Percentiles rank a stretch among this genome's conserved stretches.
These are phyloP conservation scores for Plutella xylostella DNA, from an alignment of 2,888 invertebrate genomes.

Conservation along the genomic window DNA sequence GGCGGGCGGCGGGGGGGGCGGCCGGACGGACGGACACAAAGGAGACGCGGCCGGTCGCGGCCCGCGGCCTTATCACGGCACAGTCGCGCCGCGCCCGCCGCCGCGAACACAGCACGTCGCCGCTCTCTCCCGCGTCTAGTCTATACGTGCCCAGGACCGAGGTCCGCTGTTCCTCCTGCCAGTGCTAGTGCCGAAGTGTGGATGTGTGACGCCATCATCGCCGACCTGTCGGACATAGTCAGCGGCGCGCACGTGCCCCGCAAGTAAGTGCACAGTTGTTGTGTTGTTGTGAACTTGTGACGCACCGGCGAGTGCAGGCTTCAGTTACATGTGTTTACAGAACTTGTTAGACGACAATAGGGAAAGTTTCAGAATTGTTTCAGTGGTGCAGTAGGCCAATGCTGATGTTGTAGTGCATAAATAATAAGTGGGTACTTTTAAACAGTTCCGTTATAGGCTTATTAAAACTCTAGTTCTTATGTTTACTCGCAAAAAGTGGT, in stretches of 20 bases:
- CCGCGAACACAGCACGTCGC: conserved; percentile 50
- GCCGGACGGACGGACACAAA: conserved; percentile 64
- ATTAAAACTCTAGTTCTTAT: too few relatives aligned
- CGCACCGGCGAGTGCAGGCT: too few relatives aligned
- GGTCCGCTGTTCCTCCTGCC: conserved; percentile 18
- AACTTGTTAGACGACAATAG: too few relatives aligned
- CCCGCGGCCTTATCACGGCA: conserved; percentile 50
- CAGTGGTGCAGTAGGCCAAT: too few relatives aligned
- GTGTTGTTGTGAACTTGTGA: too few relatives aligned
- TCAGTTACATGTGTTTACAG: too few relatives aligned
- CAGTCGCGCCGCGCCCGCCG: conserved; percentile 45
- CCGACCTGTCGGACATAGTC: conserved; percentile 53
- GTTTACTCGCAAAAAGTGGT: too few relatives aligned
- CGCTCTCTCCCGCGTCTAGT: conserved; percentile 21
- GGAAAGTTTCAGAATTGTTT: too few relatives aligned
- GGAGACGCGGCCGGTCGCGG: conserved; percentile 62
- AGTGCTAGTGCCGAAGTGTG: conserved; percentile 37
- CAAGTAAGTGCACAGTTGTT: conserved; percentile 63
- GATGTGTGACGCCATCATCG: conserved; percentile 28
- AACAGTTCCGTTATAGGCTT: too few relatives aligned
- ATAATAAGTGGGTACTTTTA: too few relatives aligned
- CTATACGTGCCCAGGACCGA: conserved; percentile 6
- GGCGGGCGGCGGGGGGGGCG: conserved; percentile 42
- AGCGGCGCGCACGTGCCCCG: conserved; percentile 58
- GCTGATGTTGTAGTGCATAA: too few relatives aligned